Conservation (phyloP, 2,888 invertebrate genomes). For the Megalurothrips usitatus region DNA sequence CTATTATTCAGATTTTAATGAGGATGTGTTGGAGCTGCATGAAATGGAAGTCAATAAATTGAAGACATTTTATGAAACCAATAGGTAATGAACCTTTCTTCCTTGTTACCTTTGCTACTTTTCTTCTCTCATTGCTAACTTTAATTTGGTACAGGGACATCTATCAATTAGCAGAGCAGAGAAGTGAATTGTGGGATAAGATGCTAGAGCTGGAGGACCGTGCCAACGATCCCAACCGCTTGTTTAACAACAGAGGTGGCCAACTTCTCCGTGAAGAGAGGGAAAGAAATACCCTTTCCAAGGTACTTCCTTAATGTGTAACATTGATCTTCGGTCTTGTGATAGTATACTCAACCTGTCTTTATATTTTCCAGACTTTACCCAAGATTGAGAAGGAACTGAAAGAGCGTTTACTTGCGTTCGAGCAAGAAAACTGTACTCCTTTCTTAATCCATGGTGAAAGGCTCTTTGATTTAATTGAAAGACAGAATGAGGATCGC, state of each 20-base stretch:
- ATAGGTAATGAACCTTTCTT: not conserved
- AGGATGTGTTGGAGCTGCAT: constrained; percentile 72
- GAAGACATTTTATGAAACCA: constrained; percentile 55
- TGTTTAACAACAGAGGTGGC: constrained; percentile 80
- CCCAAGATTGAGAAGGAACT: not conserved
- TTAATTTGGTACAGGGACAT: constrained; percentile 51
- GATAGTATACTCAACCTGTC: not conserved
- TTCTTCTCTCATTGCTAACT: constrained; percentile 27
- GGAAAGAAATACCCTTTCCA: constrained; percentile 71
- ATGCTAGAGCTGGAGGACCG: constrained; percentile 70
- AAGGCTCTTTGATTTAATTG: not conserved
- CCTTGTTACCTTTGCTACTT: not conserved
- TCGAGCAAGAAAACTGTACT: not conserved
- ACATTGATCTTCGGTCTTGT: not conserved
- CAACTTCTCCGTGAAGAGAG: constrained; percentile 80
- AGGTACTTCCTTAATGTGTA: constrained; percentile 40
- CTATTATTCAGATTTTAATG: constrained; percentile 65
- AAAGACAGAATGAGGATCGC: not conserved
- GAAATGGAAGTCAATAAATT: constrained; percentile 71
- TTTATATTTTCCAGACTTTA: not conserved
- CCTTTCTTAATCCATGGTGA: not conserved
- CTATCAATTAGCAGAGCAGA: constrained; percentile 60
- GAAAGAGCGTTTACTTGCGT: not conserved
- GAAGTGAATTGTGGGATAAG: constrained; percentile 67
- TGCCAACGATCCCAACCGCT: constrained; percentile 70